These are phyloP conservation scores for Pyxicephalus adspersus DNA, from an alignment of 2,113 vertebrate species.

Conservation along the genomic window DNA sequence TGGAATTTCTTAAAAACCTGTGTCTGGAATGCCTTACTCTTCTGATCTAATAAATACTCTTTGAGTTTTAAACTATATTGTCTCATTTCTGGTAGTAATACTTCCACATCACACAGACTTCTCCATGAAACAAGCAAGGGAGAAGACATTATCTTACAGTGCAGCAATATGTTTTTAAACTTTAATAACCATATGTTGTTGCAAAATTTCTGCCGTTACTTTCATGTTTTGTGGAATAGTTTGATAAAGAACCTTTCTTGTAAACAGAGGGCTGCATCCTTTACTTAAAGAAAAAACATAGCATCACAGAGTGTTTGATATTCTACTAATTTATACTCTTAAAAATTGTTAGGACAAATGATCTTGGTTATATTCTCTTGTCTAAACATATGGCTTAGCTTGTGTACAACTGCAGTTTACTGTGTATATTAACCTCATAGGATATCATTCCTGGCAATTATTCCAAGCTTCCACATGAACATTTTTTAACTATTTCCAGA, in stretches of 20 bases:
- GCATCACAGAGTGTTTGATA: slow-evolving; percentile 72
- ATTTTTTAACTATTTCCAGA: slow-evolving; percentile 54
- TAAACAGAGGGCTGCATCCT: slow-evolving; percentile 71
- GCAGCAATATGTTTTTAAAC: slow-evolving; percentile 66
- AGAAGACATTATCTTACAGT: slow-evolving; percentile 64
- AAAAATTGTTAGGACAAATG: slow-evolving; percentile 80
- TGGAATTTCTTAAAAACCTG: not conserved
- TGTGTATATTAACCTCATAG: slow-evolving; percentile 65
- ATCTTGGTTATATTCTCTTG: slow-evolving; percentile 75
- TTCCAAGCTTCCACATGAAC: slow-evolving; percentile 18
- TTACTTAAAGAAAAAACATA: slow-evolving; percentile 66
- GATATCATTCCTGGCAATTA: slow-evolving; percentile 57
- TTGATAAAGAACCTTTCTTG: slow-evolving; percentile 79
- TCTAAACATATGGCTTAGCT: slow-evolving; percentile 73
- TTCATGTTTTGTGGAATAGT: slow-evolving; percentile 77
- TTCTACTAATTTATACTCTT: slow-evolving; percentile 76
- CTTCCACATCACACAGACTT: slow-evolving; percentile 58
- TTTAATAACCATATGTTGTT: slow-evolving; percentile 76
- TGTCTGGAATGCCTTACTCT: not conserved
- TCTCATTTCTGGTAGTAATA: slow-evolving; percentile 28
- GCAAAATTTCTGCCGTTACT: slow-evolving; percentile 79
- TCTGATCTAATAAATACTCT: slow-evolving; percentile 13
- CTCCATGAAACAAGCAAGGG: slow-evolving; percentile 62
- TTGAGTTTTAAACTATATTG: slow-evolving; percentile 20
- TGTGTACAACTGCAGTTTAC: slow-evolving; percentile 66